Conservation (phyloP, 2,113 vertebrate genomes). For the Salvelinus alpinus region DNA sequence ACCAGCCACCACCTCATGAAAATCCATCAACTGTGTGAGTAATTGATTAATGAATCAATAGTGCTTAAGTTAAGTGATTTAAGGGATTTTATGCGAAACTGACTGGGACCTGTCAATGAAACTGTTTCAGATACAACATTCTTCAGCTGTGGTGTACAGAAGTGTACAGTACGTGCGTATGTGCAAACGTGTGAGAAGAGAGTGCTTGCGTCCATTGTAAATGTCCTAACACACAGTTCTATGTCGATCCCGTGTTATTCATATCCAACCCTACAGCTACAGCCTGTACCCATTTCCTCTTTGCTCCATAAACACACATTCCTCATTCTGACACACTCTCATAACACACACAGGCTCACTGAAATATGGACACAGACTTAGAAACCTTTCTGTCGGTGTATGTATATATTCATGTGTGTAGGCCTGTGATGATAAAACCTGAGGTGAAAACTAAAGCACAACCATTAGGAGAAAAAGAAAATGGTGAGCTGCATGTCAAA, state of each 20-base stretch:
- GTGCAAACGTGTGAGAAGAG: too few relatives aligned
- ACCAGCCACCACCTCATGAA: too few relatives aligned
- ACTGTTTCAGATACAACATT: too few relatives aligned
- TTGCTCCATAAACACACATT: conserved; percentile 49
- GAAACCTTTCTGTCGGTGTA: too few relatives aligned
- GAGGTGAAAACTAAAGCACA: too few relatives aligned
- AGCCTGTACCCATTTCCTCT: conserved; percentile 47
- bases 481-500: too few relatives aligned
- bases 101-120: not conserved
- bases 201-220: too few relatives aligned
- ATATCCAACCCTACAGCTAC: conserved; percentile 26
- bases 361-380: not conserved
- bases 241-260: conserved; percentile 26
- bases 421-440: too few relatives aligned
- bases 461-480: too few relatives aligned
- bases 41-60: not conserved
- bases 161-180: too few relatives aligned
- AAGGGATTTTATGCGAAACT: not conserved
- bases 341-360: conserved; percentile 11
- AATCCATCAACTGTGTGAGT: not conserved
- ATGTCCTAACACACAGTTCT: too few relatives aligned
- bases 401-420: not conserved
- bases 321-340: conserved; percentile 44
- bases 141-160: too few relatives aligned
- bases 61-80: not conserved